phyloP scores from a whole-genome alignment of 2,113 vertebrate genomes.

The Eira barbara region DNA sequence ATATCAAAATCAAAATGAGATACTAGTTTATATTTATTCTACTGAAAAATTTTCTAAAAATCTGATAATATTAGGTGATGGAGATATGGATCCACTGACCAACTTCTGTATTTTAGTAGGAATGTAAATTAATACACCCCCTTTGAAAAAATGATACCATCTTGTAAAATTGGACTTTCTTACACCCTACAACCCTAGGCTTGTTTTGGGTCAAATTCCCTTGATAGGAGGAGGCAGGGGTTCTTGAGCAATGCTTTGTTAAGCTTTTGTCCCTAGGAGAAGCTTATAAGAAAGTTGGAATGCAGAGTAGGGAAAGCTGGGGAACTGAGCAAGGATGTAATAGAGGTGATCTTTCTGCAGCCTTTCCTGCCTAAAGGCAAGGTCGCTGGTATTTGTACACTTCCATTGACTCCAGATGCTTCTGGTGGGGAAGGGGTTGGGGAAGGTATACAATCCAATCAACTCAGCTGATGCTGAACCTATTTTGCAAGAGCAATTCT shows the following conservation, averaged over 20 bases:
- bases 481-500: background rate
- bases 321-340: background rate
- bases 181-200: background rate
- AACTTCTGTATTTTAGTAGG: background rate
- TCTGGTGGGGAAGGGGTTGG: background rate
- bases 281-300: background rate
- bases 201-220: background rate
- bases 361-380: background rate
- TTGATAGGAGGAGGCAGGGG: background rate
- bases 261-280: background rate
- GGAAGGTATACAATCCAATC: background rate
- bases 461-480: background rate
- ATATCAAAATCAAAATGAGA: background rate
- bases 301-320: background rate
- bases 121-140: background rate
- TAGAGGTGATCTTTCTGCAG: background rate
- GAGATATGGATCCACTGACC: rapidly evolving
- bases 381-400: background rate
- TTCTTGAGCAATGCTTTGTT: background rate
- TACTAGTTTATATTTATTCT: background rate
- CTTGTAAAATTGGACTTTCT: background rate
- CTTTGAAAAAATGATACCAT: background rate
- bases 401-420: background rate
- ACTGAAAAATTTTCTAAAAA: background rate
- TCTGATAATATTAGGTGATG: background rate